A percentile compares a stretch with the other conserved stretches of the same genome.
Evolutionary conservation across 2,113 vertebrate genomes (phyloP).

Genomic region (Oceanites oceanicus): DNA sequence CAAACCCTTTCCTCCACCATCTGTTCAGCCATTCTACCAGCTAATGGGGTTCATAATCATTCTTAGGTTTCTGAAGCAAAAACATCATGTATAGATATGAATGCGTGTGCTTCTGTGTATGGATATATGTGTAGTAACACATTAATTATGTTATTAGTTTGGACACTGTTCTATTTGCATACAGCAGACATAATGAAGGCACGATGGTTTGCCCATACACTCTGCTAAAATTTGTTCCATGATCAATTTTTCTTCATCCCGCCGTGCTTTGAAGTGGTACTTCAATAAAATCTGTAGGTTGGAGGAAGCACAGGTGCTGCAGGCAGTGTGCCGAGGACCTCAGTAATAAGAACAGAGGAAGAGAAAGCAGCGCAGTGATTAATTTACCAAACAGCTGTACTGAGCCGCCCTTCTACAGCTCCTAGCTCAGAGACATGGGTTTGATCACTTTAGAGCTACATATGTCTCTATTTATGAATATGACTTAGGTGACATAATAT

Average conservation of each 20-base stretch:
- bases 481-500: not conserved
- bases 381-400: not conserved
- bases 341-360: not conserved
- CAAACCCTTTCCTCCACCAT: not conserved
- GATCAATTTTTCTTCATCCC: not conserved
- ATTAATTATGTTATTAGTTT: not conserved
- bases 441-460: not conserved
- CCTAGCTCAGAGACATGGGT: not conserved
- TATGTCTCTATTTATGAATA: not conserved
- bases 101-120: not conserved
- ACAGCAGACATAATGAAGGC: not conserved
- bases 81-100: not conserved
- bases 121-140: not conserved
- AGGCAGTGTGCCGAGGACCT: not conserved
- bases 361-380: not conserved
- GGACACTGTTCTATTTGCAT: not conserved
- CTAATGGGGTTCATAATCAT: not conserved
- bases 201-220: fast-evolving
- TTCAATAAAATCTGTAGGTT: not conserved
- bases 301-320: not conserved
- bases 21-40: not conserved
- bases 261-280: not conserved
- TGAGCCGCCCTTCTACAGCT: not conserved
- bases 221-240: not conserved
- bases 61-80: not conserved